A percentile compares a stretch with the other conserved stretches of the same genome.
Conservation (phyloP, 2,113 vertebrate genomes). For the Trogon melanurus region DNA sequence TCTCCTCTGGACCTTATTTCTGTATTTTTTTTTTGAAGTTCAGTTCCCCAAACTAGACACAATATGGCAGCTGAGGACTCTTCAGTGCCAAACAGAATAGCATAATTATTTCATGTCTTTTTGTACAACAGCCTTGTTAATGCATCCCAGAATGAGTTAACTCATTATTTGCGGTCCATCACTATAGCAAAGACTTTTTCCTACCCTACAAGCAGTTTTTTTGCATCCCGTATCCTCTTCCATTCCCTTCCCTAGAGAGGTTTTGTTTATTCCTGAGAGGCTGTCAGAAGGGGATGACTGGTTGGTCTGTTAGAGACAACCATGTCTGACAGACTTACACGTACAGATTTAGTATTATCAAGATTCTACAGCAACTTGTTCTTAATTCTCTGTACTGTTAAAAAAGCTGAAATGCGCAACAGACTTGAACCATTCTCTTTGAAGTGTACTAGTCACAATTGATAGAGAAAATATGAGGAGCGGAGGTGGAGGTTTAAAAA, state of each 20-base stretch:
- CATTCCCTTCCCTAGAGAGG: neutral
- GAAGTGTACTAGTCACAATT: neutral
- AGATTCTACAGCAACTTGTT: neutral
- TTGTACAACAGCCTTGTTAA: neutral
- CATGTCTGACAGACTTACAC: neutral
- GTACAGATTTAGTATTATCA: neutral
- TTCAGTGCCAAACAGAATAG: neutral
- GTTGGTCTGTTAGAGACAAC: neutral
- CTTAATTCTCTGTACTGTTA: neutral
- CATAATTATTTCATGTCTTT: neutral
- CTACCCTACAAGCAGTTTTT: neutral
- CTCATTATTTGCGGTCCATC: neutral
- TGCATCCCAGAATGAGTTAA: conserved; percentile 13
- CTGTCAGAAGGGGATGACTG: neutral
- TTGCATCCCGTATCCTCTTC: neutral
- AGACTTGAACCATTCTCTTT: neutral
- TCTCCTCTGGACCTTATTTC: neutral
- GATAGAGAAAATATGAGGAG: neutral
- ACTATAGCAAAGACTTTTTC: conserved; percentile 16
- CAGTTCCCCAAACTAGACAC: neutral
- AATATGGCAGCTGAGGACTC: neutral
- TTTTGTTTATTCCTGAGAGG: conserved; percentile 30
- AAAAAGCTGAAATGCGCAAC: neutral
- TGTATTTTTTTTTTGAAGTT: neutral
- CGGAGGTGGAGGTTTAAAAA: neutral